phyloP scores from a whole-genome alignment of 1,140 invertebrate genomes.

The Episyrphus balteatus region DNA sequence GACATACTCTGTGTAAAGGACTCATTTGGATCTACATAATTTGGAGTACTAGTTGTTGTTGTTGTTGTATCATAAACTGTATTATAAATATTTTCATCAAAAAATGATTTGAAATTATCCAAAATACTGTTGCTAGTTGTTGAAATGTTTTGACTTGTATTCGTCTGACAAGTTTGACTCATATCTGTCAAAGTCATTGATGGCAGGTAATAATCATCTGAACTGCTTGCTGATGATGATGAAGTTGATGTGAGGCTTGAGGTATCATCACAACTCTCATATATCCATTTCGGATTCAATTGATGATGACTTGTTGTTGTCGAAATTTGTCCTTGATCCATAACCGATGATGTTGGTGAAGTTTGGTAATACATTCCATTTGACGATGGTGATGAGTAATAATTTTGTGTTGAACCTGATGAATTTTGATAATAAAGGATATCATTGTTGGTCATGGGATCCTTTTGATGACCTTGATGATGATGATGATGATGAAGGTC shows the following conservation, averaged over 20 bases:
- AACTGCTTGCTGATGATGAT: slow-evolving; percentile 25
- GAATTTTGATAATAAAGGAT: too few species aligned
- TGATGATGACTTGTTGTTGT: neutral
- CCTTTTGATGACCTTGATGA: too few species aligned
- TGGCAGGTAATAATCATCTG: slow-evolving; percentile 25
- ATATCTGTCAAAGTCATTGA: slow-evolving; percentile 2
- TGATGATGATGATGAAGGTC: too few species aligned
- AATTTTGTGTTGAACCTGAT: too few species aligned
- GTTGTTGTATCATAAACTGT: neutral
- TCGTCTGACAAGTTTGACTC: neutral
- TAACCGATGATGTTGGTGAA: too few species aligned
- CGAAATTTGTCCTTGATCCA: neutral
- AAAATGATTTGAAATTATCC: neutral
- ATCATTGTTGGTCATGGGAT: too few species aligned
- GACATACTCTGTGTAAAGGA: neutral
- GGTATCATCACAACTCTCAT: slow-evolving; percentile 33
- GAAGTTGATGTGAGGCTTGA: slow-evolving; percentile 30
- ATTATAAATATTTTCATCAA: neutral
- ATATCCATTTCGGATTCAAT: slow-evolving; percentile 11
- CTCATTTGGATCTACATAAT: slow-evolving; percentile 16
- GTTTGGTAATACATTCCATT: too few species aligned
- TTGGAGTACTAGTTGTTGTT: slow-evolving; percentile 20
- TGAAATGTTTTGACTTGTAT: neutral
- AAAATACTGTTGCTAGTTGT: neutral
- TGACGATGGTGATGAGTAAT: too few species aligned